These are phyloP conservation scores for Pogonocherus hispidulus DNA, from an alignment of 2,888 invertebrate genomes.

Conservation along the genomic window DNA sequence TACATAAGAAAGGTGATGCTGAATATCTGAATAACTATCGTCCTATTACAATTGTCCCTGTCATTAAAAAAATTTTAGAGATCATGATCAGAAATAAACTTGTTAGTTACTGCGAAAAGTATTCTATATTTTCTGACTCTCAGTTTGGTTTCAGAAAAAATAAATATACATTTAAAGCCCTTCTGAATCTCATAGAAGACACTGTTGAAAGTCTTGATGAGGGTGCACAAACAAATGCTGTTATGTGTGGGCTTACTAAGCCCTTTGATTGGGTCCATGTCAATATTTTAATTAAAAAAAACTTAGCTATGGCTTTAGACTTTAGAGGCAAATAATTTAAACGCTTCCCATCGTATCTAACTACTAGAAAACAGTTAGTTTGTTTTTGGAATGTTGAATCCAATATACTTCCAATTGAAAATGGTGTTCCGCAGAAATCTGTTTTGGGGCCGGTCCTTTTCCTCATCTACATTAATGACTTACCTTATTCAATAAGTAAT, in stretches of 20 bases:
- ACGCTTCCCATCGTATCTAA: not conserved
- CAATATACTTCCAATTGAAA: no score
- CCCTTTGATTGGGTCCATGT: not conserved
- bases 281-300: not conserved
- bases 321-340: not conserved
- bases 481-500: no score
- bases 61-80: not conserved
- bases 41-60: not conserved
- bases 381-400: no score
- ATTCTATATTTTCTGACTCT: no score
- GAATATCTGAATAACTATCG: not conserved
- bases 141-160: no score
- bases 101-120: no score
- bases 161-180: no score
- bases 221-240: not conserved
- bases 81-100: not conserved
- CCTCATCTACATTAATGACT: no score
- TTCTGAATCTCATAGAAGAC: no score
- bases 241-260: not conserved
- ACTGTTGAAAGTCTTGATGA: not conserved
- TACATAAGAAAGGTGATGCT: not conserved
- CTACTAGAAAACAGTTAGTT: no score
- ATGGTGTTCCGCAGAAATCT: no score
- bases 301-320: not conserved
- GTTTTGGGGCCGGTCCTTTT: no score